Percentiles rank a stretch among this genome's conserved stretches.
phyloP scores from a whole-genome alignment of 2,797 vertebrate genomes.

The Microchirus variegatus region DNA sequence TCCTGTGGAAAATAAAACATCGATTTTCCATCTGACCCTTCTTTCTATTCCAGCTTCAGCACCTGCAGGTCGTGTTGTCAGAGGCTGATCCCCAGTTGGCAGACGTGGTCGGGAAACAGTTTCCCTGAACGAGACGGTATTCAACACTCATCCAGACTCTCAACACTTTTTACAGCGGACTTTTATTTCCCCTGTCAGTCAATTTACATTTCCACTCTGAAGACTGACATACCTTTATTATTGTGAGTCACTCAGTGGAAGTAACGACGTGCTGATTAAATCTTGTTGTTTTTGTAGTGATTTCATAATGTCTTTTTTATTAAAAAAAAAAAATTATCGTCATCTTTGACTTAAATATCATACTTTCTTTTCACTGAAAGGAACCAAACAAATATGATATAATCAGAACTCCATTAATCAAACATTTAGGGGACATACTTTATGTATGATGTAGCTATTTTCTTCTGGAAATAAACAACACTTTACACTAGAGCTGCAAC shows the following conservation, averaged over 20 bases:
- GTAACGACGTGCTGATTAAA: too few species aligned
- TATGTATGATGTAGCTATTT: too few species aligned
- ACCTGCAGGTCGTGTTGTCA: conserved; percentile 83
- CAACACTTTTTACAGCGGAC: conserved; percentile 42
- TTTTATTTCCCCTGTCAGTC: conserved; percentile 34
- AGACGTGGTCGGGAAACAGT: conserved; percentile 78
- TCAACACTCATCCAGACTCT: conserved; percentile 41
- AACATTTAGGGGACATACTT: too few species aligned
- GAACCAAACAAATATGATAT: too few species aligned
- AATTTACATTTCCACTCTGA: conserved; percentile 63
- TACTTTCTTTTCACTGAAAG: too few species aligned
- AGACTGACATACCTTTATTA: conserved; percentile 8
- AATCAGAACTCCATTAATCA: too few species aligned
- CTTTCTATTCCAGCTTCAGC: conserved; percentile 83
- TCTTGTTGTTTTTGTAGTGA: too few species aligned
- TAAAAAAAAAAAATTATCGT: too few species aligned
- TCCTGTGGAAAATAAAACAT: conserved; percentile 70
- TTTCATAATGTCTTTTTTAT: too few species aligned
- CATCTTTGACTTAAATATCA: too few species aligned
- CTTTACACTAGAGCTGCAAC: too few species aligned
- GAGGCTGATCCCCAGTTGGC: conserved; percentile 86
- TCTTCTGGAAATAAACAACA: too few species aligned
- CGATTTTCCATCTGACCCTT: conserved; percentile 44
- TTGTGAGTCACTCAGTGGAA: background rate
- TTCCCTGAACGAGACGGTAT: conserved; percentile 62